Base-by-base conservation (phyloP, 2,888 invertebrate genomes). In the Neoaliturus tenellus region DNA sequence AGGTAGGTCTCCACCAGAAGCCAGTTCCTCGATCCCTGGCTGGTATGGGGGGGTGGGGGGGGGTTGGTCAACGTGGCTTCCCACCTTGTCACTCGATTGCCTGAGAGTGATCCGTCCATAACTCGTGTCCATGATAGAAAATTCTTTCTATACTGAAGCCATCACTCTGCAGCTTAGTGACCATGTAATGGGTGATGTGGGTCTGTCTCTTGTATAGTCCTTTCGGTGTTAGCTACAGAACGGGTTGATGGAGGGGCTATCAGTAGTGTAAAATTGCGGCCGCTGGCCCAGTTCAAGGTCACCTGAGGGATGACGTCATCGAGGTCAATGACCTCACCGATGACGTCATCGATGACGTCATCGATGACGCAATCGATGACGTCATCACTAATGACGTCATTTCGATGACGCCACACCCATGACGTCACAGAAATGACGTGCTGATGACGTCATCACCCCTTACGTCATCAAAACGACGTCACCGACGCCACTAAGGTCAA, bases 221-320 rank as follows among this genome's bases (percentile, higher is more conserved):
- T 44, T 62, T 83, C 83, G 48, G 80, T 51, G 23, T 81, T 67
- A 28, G 67, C 85, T 14, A 67, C 35, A 81, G 80, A 80, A 0
- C 84, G 81, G 33, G 80, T 81, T 78, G 62, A 25, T 39, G 85
- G 75, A 14, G 83, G 80, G 23, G 75, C 14, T 58, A 84, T 75
- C 25, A 51, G 67, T 41, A 51, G 2, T 4, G 23, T 23, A 20
- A 23, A 23, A 23, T 51, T 23, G 2, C n/a, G 20, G n/a, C n/a
- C n/a, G n/a, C n/a, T n/a, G n/a, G n/a, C n/a, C n/a, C n/a, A n/a
- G n/a, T n/a, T n/a, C n/a, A n/a, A n/a, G n/a, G n/a, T n/a, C n/a
- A n/a, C n/a, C n/a, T n/a, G n/a, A n/a, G n/a, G n/a, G n/a, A n/a
- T n/a, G n/a, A n/a, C n/a, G n/a, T n/a, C n/a, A n/a, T n/a, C n/a